Evolutionary conservation across 1,140 invertebrate species (phyloP), one percentile per base, ranked within the genome.

Genomic region (Dryas iulia): DNA sequence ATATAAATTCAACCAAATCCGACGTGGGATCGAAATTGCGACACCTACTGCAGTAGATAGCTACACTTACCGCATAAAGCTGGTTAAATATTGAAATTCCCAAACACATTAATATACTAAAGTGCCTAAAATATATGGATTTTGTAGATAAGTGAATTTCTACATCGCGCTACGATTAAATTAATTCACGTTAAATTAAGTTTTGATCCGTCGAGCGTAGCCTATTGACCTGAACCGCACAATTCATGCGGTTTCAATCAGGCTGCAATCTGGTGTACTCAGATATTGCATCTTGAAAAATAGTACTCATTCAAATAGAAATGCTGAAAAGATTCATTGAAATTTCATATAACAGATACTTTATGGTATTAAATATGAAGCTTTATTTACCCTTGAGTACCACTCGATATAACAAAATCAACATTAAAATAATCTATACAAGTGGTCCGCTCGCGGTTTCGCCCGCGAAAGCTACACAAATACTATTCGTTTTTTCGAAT

Each of bases 151-250:
- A 47, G 14, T 21, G 39, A 47, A 21, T 47, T 47, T 21, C 39
- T 10, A 47, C 39, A 21, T 47, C 39, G 39, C 39, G 14, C 18
- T 47, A 47, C 18, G 14, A 47, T 47, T 47, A 47, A 47, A 47
- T 47, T 21, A 47, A 47, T 21, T 47, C 39, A 47, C 14, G 14
- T 47, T 47, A 47, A 47, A 47, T 47, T 47, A 47, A 47, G 39
- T 14, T 21, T 47, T 21, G 14, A 47, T 6, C 33, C n/a, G 33
- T n/a, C 39, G 39, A 47, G 18, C 39, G 39, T 47, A 47, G 39
- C 14, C 39, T 47, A 47, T 47, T 47, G 39, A 47, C 39, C 39
- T 47, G 39, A 14, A 47, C 39, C 39, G 33, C 33, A 47, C 39
- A 47, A 47, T 47, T 7, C 39, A 8, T 10, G 39, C 39, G 39